Evolutionary conservation across 2,113 vertebrate species (phyloP).

Genomic region (Nycticorax nycticorax): DNA sequence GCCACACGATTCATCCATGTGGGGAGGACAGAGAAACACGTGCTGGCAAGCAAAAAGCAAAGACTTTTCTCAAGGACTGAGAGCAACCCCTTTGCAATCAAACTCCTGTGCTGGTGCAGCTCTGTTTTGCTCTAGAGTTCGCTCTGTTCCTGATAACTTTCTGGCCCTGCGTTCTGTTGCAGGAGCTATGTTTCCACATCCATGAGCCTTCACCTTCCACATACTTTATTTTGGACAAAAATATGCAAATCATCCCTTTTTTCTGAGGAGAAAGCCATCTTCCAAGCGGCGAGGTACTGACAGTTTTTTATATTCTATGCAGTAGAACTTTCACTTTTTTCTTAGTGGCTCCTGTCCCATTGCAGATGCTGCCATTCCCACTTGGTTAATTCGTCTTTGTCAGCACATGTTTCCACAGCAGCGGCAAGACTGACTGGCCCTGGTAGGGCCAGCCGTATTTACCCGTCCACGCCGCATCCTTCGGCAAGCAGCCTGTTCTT

Average conservation of each 20-base stretch:
- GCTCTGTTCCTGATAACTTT: neutral
- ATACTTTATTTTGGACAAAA: constrained; percentile 2
- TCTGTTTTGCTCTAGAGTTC: neutral
- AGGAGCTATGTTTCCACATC: neutral
- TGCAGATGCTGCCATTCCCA: neutral
- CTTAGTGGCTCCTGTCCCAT: neutral
- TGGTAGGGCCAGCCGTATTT: neutral
- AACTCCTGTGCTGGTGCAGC: neutral
- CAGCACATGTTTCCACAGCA: neutral
- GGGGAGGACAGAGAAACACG: neutral
- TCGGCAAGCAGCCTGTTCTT: neutral
- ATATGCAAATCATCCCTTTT: neutral
- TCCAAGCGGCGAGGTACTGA: neutral
- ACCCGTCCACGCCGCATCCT: neutral
- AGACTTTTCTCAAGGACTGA: neutral
- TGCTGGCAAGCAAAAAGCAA: neutral
- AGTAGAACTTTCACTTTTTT: neutral
- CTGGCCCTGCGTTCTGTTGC: neutral
- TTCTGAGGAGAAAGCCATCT: neutral
- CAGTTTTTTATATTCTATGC: neutral
- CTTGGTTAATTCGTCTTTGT: constrained; percentile 17
- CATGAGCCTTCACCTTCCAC: constrained; percentile 13
- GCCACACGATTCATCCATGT: neutral
- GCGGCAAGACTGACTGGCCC: neutral
- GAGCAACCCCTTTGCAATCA: neutral